These are phyloP conservation scores for Mesocentrotus franciscanus DNA, from an alignment of 53 echinoderm and acorn worm genomes.

Conservation along the genomic window DNA sequence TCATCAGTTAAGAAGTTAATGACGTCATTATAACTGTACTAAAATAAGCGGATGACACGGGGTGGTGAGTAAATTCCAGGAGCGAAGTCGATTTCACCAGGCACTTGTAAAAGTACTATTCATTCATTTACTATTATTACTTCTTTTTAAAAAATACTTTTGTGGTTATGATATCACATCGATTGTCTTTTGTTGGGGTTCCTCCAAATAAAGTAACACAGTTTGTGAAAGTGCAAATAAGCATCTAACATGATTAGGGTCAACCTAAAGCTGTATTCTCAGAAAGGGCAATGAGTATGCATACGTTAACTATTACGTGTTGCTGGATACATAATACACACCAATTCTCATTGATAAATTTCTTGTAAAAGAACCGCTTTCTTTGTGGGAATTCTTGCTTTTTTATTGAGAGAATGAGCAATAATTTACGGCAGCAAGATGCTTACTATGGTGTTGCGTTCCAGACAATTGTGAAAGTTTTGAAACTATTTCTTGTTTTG, in stretches of 20 bases:
- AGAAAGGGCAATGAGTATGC: too few relatives aligned
- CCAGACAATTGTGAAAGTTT: too few relatives aligned
- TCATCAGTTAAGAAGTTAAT: background rate
- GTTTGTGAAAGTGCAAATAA: background rate
- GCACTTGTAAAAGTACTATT: background rate
- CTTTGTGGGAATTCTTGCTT: background rate
- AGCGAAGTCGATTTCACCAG: background rate
- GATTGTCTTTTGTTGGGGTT: background rate
- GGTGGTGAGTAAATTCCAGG: constrained; percentile 14
- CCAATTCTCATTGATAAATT: background rate
- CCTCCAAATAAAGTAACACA: background rate
- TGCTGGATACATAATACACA: background rate
- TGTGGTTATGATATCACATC: background rate
- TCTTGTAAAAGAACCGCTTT: background rate
- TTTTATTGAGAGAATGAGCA: background rate
- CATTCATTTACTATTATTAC: background rate
- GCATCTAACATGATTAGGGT: too few relatives aligned
- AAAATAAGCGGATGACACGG: background rate
- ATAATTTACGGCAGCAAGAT: background rate
- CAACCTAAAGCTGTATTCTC: too few relatives aligned
- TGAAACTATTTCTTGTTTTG: too few relatives aligned
- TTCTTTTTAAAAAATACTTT: background rate
- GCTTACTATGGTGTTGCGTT: too few relatives aligned
- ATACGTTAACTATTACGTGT: background rate
- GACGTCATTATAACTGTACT: background rate